Conservation (phyloP, 2,888 invertebrate genomes). For the Ernsta delagoae region DNA sequence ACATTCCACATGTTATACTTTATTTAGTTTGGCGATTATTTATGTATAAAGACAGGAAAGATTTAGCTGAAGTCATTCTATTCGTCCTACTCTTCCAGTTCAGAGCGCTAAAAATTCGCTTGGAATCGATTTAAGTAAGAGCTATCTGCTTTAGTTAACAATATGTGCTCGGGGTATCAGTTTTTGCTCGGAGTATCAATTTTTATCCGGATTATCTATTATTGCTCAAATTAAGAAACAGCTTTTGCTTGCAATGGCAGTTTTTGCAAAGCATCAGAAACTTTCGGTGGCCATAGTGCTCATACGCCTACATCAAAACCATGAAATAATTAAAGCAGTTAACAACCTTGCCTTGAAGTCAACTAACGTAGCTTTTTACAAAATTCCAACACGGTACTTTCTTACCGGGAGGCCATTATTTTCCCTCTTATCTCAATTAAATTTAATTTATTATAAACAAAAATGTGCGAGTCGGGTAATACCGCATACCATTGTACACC, state of each 20-base stretch:
- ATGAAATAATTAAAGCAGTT: conserved; percentile 28
- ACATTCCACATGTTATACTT: background rate
- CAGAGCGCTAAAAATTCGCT: no score
- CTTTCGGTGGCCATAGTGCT: no score
- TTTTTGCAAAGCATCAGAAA: background rate
- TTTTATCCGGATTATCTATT: no score
- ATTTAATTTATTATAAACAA: conserved; percentile 38
- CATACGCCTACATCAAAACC: background rate
- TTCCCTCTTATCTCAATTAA: conserved; percentile 37
- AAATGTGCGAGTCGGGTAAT: conserved; percentile 33
- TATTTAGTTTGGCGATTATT: background rate
- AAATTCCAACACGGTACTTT: conserved; percentile 34
- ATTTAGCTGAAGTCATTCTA: no score
- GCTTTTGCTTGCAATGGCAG: background rate
- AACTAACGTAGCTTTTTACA: conserved; percentile 36
- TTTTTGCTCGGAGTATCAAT: background rate
- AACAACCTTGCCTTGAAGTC: conserved; percentile 30
- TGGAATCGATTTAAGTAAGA: no score
- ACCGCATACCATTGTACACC: conserved; percentile 26
- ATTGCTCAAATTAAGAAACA: no score
- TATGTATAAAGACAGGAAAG: no score
- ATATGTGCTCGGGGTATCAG: background rate
- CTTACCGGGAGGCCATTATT: conserved; percentile 36
- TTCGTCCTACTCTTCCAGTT: background rate
- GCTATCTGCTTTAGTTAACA: background rate